These are phyloP conservation scores for Saimiri boliviensis DNA, from an alignment of 2,113 vertebrate genomes.

Conservation along the genomic window DNA sequence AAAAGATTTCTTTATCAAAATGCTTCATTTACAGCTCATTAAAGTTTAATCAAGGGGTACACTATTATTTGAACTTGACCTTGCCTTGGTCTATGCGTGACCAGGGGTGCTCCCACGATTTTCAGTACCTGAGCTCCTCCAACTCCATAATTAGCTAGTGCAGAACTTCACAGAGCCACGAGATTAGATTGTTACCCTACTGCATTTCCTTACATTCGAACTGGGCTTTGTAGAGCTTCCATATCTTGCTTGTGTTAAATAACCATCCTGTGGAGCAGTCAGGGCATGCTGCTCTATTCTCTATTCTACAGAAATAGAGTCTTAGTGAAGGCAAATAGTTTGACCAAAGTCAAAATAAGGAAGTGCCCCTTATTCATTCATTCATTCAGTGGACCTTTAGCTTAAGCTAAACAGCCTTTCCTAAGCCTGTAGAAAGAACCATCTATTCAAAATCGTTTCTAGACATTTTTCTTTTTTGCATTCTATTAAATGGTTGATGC, in stretches of 20 bases:
- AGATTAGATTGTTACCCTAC: fast-evolving
- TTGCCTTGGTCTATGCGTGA: neutral
- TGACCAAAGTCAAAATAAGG: neutral
- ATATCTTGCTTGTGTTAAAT: neutral
- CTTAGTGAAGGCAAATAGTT: neutral
- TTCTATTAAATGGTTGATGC: neutral
- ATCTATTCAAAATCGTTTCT: neutral
- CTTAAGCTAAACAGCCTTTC: neutral
- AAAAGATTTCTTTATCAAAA: neutral
- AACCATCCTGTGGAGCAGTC: neutral
- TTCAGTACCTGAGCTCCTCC: neutral
- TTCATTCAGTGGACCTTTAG: neutral
- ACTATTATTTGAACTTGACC: neutral
- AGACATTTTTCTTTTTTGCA: neutral
- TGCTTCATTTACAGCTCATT: neutral
- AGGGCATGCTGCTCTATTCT: neutral
- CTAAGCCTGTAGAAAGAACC: neutral
- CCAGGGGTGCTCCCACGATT: fast-evolving
- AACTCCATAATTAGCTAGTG: neutral
- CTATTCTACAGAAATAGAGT: neutral
- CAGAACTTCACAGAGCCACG: fast-evolving
- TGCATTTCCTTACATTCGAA: fast-evolving
- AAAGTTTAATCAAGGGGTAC: neutral
- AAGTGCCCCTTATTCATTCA: neutral
- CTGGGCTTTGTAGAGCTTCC: neutral